These are phyloP conservation scores for Gopherus evgoodei DNA, from an alignment of 2,113 vertebrate genomes.

Conservation along the genomic window DNA sequence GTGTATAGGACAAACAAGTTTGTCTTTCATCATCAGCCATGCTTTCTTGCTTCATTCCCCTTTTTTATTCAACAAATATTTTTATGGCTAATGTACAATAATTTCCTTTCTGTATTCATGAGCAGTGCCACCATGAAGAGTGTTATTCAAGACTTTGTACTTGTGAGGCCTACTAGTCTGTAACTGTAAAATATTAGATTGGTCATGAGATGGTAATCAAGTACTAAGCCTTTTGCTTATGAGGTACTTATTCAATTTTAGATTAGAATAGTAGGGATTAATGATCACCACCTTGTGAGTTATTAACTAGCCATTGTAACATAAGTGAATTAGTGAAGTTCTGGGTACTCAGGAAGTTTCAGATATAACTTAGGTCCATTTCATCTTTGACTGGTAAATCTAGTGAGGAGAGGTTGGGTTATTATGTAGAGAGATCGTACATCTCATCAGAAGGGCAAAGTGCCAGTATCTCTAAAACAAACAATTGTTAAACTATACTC, in stretches of 20 bases:
- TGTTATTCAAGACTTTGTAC: rapidly evolving
- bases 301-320: not conserved
- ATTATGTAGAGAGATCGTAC: not conserved
- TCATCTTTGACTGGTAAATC: not conserved
- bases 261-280: not conserved
- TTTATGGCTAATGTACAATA: not conserved
- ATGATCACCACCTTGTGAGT: not conserved
- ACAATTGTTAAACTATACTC: not conserved
- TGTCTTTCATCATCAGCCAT: not conserved
- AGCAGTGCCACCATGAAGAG: not conserved
- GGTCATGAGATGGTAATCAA: not conserved
- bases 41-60: not conserved
- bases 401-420: not conserved
- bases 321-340: not conserved
- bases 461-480: not conserved
- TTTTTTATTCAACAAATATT: not conserved
- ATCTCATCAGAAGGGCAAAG: not conserved
- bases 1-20: not conserved
- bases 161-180: not conserved
- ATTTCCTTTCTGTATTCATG: not conserved
- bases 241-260: not conserved
- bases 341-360: not conserved
- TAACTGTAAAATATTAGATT: not conserved
- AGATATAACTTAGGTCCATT: not conserved
- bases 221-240: not conserved